Conservation (phyloP, 1,140 invertebrate genomes). For the Drosophila bifasciata region DNA sequence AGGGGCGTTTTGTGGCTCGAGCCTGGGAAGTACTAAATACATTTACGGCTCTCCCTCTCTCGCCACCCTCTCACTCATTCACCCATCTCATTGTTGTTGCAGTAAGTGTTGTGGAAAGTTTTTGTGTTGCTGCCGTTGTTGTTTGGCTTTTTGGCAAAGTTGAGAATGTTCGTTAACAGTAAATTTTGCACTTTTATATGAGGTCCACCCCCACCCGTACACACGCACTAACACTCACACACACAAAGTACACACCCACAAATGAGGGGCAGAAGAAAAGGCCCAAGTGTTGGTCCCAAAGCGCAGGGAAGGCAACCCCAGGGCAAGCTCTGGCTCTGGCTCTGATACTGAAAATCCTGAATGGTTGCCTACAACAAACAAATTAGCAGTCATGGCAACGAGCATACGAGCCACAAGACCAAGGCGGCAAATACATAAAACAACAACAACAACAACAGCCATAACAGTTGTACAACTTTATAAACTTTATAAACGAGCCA, state of each 20-base stretch:
- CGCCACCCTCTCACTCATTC: background rate
- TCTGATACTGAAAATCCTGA: slow-evolving; percentile 43
- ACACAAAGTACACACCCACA: slow-evolving; percentile 1
- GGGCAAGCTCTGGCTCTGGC: background rate
- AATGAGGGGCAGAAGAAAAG: background rate
- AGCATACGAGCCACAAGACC: slow-evolving; percentile 46
- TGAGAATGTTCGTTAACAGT: slow-evolving; percentile 80
- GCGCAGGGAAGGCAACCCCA: background rate
- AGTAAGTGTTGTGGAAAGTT: slow-evolving; percentile 79
- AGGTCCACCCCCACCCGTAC: background rate
- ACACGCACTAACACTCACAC: slow-evolving; percentile 28
- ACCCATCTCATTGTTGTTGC: slow-evolving; percentile 67
- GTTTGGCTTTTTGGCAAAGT: slow-evolving; percentile 82
- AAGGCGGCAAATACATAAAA: slow-evolving; percentile 16
- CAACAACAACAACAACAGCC: slow-evolving; percentile 42
- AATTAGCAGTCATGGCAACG: slow-evolving; percentile 79
- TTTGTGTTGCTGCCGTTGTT: slow-evolving; percentile 80
- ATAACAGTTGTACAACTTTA: slow-evolving; percentile 67
- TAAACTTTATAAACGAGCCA: slow-evolving; percentile 54
- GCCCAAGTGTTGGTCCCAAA: no score
- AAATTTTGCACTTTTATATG: slow-evolving; percentile 72
- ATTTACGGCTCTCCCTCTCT: slow-evolving; percentile 45
- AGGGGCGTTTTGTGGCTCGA: slow-evolving; percentile 9
- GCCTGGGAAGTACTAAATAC: slow-evolving; percentile 70
- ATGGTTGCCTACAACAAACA: slow-evolving; percentile 79